Base-by-base conservation (phyloP, 1,140 invertebrate genomes). In the Leptinotarsa undecemlineata region DNA sequence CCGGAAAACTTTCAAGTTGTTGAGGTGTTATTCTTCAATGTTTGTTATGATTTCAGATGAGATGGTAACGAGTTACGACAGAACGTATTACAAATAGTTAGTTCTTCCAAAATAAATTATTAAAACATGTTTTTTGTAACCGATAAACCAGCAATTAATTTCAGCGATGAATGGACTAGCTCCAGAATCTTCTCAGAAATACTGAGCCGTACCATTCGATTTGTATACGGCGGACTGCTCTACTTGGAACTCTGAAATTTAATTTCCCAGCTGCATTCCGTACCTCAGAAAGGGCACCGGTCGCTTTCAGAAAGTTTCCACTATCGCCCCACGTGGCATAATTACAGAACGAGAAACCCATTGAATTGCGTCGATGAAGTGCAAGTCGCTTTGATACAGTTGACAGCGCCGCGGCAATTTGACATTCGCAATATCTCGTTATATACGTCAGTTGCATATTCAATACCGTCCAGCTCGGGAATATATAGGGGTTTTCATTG, bases 391-490 rank as follows among this genome's bases (percentile, higher is more conserved):
- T 68, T 68, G 66, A 68, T 68, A 68, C 66, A 68, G 15, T 48
- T 47, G 66, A 68, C 66, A 68, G 66, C 51, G n/a, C 51, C 15
- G 14, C n/a, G 23, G 66, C 33, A 42, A 26, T 68, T 42, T 68
- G 33, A 42, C 66, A 68, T 42, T 68, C 42, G 23, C 23, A 68
- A 26, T 42, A 42, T 68, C 66, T 26, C 66, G 19, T 42, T 68
- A 68, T 68, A 68, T 48, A 68, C 66, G 66, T 68, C 66, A 68
- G 42, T 68, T 68, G 66, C 66, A 68, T 68, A 68, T 68, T 47
- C 23, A 68, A 68, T 68, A 68, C 42, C 66, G 66, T 68, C 66
- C 66, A 68, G 66, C 66, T 68, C n/a, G 51, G 51, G 42, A 68
- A 47, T 68, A 47, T 68, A 68, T 42, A 68, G 66, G 33, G 66